A percentile compares a stretch with the other conserved stretches of the same genome.
Conservation (phyloP, 1,140 invertebrate genomes). For the Ruditapes philippinarum region DNA sequence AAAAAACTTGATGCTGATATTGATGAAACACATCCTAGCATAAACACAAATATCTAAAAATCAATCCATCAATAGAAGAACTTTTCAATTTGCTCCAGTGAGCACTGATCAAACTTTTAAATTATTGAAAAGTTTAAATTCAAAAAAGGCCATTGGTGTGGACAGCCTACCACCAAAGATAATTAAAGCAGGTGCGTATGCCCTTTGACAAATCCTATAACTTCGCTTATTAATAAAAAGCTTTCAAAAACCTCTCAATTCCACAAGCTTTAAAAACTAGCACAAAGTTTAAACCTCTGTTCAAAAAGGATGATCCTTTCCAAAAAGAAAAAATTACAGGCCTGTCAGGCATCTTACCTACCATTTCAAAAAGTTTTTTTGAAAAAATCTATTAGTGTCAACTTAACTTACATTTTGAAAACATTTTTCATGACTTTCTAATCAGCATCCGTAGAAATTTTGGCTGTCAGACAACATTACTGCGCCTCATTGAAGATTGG, state of each 20-base stretch:
- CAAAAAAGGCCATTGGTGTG: neutral
- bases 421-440: constrained; percentile 13
- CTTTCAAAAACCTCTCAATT: too few relatives aligned
- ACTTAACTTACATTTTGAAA: constrained; percentile 6
- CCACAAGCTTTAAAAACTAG: neutral
- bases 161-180: neutral
- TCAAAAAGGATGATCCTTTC: neutral
- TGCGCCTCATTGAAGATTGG: constrained; percentile 53
- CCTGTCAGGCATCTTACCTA: neutral
- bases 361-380: constrained; percentile 34
- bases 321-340: neutral
- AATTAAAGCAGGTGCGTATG: neutral
- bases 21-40: neutral
- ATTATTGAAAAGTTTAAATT: neutral
- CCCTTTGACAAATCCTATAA: neutral
- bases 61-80: too few relatives aligned
- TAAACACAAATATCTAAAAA: neutral
- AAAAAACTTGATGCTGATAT: neutral
- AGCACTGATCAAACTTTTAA: neutral
- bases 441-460: neutral
- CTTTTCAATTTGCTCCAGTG: neutral
- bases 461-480: constrained; percentile 28
- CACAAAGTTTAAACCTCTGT: neutral
- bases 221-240: neutral
- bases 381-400: constrained; percentile 11